Evolutionary conservation across 2,113 vertebrate species (phyloP).

Genomic region (Phyllostomus discolor): DNA sequence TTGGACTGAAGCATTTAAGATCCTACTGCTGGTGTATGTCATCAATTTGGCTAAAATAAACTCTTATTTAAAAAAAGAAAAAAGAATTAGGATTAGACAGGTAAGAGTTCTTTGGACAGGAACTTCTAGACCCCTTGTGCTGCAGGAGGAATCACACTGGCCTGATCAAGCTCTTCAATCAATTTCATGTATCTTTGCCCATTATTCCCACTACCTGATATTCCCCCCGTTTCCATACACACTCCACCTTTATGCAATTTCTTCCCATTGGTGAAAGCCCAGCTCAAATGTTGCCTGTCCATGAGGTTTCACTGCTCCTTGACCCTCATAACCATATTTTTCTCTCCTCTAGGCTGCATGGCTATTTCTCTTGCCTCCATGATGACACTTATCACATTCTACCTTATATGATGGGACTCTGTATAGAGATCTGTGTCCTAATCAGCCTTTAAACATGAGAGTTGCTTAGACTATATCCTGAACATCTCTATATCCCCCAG

Average conservation of each 20-base stretch:
- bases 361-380: neutral
- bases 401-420: neutral
- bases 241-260: neutral
- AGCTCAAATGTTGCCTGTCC: neutral
- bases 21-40: neutral
- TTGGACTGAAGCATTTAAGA: neutral
- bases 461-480: neutral
- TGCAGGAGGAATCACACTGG: neutral
- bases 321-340: neutral
- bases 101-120: neutral
- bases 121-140: neutral
- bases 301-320: neutral
- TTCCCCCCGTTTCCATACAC: neutral
- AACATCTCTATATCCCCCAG: neutral
- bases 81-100: neutral
- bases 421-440: neutral
- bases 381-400: neutral
- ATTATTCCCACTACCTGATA: neutral
- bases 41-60: neutral
- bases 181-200: neutral
- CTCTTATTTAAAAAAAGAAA: neutral
- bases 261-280: neutral
- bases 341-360: neutral
- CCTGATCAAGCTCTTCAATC: neutral
- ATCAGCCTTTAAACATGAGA: neutral